phyloP scores from a whole-genome alignment of 2,797 vertebrate genomes.

The Galagoides demidoff region DNA sequence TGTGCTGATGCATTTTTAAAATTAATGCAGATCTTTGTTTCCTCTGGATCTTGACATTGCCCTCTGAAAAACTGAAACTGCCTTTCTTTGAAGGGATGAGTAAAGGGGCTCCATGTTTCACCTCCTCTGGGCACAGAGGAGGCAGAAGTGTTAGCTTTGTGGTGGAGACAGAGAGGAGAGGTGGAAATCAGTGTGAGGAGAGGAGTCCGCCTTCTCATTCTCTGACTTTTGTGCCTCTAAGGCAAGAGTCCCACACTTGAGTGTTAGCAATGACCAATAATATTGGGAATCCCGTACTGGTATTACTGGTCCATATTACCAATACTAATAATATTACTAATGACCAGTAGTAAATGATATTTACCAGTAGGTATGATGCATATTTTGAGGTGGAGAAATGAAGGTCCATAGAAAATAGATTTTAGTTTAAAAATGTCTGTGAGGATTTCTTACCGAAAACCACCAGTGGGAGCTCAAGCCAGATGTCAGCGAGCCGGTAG shows the following conservation, averaged over 20 bases:
- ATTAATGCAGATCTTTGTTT: neutral
- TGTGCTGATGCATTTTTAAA: accelerated
- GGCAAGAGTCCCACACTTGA: too few relatives aligned
- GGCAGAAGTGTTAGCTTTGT: neutral
- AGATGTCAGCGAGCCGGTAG: slow-evolving; percentile 92
- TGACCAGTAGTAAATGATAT: neutral
- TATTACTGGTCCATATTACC: neutral
- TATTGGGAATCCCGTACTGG: neutral
- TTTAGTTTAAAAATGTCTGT: neutral
- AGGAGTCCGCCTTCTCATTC: neutral
- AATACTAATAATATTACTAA: accelerated
- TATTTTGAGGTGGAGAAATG: neutral
- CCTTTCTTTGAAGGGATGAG: neutral
- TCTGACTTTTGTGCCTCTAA: neutral
- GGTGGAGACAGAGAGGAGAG: neutral
- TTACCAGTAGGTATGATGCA: neutral
- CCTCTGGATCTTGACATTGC: neutral
- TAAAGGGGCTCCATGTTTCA: neutral
- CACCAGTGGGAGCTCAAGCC: slow-evolving; percentile 93
- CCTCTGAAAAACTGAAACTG: neutral
- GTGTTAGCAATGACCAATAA: neutral
- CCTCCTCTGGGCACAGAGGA: neutral
- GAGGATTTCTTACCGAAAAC: slow-evolving; percentile 92
- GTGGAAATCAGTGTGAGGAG: neutral
- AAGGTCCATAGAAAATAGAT: neutral